A percentile compares a stretch with the other conserved stretches of the same genome.
Evolutionary conservation across 2,113 vertebrate genomes (phyloP).

Genomic region (Zeus faber): DNA sequence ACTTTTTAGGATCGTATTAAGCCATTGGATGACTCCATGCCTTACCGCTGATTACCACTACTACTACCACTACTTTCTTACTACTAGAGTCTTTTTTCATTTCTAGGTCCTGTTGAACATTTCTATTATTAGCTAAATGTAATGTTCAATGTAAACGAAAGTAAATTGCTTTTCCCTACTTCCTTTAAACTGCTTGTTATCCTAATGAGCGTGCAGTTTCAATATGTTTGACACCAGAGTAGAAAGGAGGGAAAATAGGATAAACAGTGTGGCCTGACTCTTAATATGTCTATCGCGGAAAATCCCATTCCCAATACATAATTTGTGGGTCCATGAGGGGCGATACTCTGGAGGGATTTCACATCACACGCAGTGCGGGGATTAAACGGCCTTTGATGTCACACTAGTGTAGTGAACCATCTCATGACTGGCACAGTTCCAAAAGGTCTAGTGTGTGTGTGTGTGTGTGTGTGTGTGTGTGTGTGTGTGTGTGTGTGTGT

Average conservation of each 20-base stretch:
- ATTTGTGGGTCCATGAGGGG: slow-evolving; percentile 30
- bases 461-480: slow-evolving; percentile 9
- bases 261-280: slow-evolving; percentile 30
- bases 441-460: slow-evolving; percentile 38
- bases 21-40: no score
- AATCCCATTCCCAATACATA: slow-evolving; percentile 39
- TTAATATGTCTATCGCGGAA: slow-evolving; percentile 36
- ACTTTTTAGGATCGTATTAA: slow-evolving; percentile 10
- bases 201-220: slow-evolving; percentile 11
- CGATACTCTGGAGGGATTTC: slow-evolving; percentile 39
- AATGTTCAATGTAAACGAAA: no score
- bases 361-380: slow-evolving; percentile 31
- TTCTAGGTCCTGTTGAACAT: no score
- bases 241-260: slow-evolving; percentile 17
- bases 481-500: not conserved
- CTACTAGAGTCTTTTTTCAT: no score
- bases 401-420: slow-evolving; percentile 37
- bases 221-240: slow-evolving; percentile 10
- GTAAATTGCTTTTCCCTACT: no score
- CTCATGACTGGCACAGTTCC: slow-evolving; percentile 38
- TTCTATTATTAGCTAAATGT: no score
- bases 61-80: no score
- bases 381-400: slow-evolving; percentile 55
- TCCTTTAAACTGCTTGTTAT: no score
- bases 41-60: no score